These are phyloP conservation scores for Amniataba percoides DNA, from an alignment of 2,797 vertebrate genomes.

Conservation along the genomic window DNA sequence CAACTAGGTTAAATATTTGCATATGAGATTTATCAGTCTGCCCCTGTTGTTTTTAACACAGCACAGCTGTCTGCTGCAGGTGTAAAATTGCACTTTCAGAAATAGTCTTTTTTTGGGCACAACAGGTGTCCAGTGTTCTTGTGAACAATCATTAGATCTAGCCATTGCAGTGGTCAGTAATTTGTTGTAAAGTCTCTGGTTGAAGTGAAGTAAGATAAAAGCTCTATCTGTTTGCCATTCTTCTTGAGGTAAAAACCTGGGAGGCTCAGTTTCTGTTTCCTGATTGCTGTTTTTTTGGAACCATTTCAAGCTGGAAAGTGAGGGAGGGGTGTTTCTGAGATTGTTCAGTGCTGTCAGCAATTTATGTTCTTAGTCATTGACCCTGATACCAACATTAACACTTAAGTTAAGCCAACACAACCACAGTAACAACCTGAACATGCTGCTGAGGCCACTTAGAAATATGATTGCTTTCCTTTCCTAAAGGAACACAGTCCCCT, in stretches of 20 bases:
- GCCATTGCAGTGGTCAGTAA: neutral
- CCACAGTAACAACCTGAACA: neutral
- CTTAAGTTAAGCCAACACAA: slow-evolving; percentile 47
- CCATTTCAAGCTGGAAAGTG: neutral
- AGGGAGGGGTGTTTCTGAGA: slow-evolving; percentile 1
- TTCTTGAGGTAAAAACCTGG: neutral
- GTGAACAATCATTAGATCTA: slow-evolving; percentile 14
- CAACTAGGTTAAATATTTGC: slow-evolving; percentile 38
- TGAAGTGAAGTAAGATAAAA: slow-evolving; percentile 1
- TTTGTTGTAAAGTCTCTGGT: neutral
- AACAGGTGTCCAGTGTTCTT: neutral
- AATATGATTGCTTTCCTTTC: neutral
- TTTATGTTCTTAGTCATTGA: slow-evolving; percentile 40
- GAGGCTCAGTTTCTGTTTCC: neutral
- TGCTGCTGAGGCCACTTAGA: neutral
- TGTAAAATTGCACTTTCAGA: neutral
- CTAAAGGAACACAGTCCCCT: neutral
- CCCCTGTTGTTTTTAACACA: slow-evolving; percentile 15
- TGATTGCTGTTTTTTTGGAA: slow-evolving; percentile 20
- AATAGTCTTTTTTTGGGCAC: neutral
- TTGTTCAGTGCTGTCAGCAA: slow-evolving; percentile 40
- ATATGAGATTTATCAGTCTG: slow-evolving; percentile 24
- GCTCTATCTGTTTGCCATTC: neutral
- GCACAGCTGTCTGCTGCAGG: neutral
- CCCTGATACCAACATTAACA: slow-evolving; percentile 25